A percentile compares a stretch with the other conserved stretches of the same genome.
Evolutionary conservation across 1,140 invertebrate species (phyloP).

Genomic region (Bilobella aurantiaca): DNA sequence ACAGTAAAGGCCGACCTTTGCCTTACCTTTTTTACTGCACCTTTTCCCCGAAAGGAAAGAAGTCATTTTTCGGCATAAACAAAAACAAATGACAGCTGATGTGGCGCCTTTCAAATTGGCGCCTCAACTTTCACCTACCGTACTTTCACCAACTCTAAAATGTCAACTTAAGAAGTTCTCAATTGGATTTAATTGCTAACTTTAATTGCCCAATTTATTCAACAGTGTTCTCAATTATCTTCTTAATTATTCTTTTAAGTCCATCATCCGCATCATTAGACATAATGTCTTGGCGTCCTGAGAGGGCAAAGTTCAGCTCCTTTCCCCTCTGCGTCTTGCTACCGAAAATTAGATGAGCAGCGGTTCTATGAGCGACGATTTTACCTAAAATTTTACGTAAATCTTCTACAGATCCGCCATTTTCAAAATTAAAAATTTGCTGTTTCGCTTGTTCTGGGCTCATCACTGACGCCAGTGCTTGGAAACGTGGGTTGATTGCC

Average conservation of each 20-base stretch:
- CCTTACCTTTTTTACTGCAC: too few species aligned
- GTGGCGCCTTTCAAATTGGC: neutral
- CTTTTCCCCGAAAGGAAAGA: too few species aligned
- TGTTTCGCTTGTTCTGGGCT: slow-evolving; percentile 2
- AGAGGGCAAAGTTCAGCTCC: slow-evolving; percentile 12
- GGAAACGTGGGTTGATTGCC: slow-evolving; percentile 12
- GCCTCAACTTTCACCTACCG: too few species aligned
- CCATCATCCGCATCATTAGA: neutral
- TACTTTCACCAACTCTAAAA: too few species aligned
- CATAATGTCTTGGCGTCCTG: slow-evolving; percentile 14
- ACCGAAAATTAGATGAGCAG: slow-evolving; percentile 9
- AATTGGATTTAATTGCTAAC: neutral
- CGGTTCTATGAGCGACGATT: slow-evolving; percentile 15
- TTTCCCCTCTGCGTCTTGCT: neutral
- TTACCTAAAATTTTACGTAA: slow-evolving; percentile 4
- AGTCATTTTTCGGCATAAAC: too few species aligned
- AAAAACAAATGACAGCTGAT: neutral
- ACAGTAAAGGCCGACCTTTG: too few species aligned
- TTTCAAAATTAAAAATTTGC: slow-evolving; percentile 6
- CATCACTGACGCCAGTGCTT: slow-evolving; percentile 7
- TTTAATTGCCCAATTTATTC: neutral
- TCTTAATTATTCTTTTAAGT: neutral
- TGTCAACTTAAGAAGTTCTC: too few species aligned
- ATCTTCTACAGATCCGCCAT: neutral
- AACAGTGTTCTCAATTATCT: neutral